Conservation (phyloP, 2,797 vertebrate species). For the Sternotherus odoratus region DNA sequence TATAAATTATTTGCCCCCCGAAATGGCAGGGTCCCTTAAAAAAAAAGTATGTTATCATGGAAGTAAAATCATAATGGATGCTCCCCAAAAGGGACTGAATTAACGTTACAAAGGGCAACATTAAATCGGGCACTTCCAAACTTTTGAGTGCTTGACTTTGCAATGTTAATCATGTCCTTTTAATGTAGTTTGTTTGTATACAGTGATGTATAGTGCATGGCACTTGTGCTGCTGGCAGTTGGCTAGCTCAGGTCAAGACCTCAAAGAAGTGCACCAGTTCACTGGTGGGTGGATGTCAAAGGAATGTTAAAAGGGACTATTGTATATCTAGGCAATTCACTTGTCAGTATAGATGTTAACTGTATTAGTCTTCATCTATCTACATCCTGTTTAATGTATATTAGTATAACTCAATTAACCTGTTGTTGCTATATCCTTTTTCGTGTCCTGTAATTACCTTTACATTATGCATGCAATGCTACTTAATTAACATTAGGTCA, state of each 20-base stretch:
- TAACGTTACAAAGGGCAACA: slow-evolving; percentile 16
- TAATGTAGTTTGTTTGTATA: slow-evolving; percentile 31
- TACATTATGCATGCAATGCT: neutral
- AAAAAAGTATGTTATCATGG: neutral
- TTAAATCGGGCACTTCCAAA: slow-evolving; percentile 24
- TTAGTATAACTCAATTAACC: too few relatives aligned
- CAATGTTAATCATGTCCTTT: neutral
- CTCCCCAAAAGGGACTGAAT: neutral
- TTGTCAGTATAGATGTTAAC: too few relatives aligned
- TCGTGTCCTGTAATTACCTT: too few relatives aligned
- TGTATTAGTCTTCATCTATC: too few relatives aligned
- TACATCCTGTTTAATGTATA: too few relatives aligned
- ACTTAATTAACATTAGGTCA: neutral
- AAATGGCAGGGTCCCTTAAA: neutral
- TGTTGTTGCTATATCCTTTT: too few relatives aligned
- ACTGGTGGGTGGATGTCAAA: too few relatives aligned
- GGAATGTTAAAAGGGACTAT: too few relatives aligned
- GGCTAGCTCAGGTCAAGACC: too few relatives aligned
- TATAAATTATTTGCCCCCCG: slow-evolving; percentile 24
- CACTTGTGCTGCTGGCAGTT: neutral
- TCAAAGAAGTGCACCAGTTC: too few relatives aligned
- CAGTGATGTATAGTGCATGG: neutral
- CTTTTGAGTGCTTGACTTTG: slow-evolving; percentile 14
- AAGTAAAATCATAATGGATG: slow-evolving; percentile 3
- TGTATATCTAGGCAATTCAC: too few relatives aligned